Evolutionary conservation across 2,888 invertebrate genomes (phyloP), one percentile per base, ranked within the genome.

Genomic region (Phyllotreta striolata): DNA sequence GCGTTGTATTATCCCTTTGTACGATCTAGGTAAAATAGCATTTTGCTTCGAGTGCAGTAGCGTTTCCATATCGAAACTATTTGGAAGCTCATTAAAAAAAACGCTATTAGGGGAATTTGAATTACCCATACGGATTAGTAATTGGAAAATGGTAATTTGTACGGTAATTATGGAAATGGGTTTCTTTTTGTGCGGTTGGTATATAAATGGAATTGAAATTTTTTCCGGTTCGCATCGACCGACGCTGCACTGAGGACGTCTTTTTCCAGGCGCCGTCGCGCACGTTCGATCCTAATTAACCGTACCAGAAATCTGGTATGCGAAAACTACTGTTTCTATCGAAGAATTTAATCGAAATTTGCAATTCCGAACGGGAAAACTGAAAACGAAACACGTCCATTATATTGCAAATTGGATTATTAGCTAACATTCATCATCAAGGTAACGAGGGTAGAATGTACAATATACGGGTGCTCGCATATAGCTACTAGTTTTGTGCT

Each of bases 1-100:
- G 60, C 60, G 35, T 54, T 57, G 58, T 56, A 65, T 63, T 62
- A 63, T 55, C 65, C 56, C 55, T 54, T 55, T 52, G 34, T 39
- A 55, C 41, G 49, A 52, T 62, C 52, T 60, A 44, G 46, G 35
- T 51, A 51, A 44, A 51, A 43, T 61, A 63, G 61, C 62, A 51
- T 56, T 60, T 49, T 57, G 52, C 37, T 46, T 47, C 39, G 57
- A 57, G 12, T 57, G 13, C 39, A 51, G 47, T 40, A 34, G 47
- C 10, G 7, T 39, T 7, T 5, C 13, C 4, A 54, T 40, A 8
- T 40, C 7, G 9, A 14, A 40, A 54, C 7, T 44, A 6, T 44
- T 44, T 44, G 6, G 6, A 24, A 3, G 24, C 24, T 24, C 24
- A 24, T 24, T 24, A 24, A 24, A 24, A 24, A 24, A 24, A 24